Evolutionary conservation across 2,113 vertebrate species (phyloP).

Genomic region (Campylorhamphus procurvoides): DNA sequence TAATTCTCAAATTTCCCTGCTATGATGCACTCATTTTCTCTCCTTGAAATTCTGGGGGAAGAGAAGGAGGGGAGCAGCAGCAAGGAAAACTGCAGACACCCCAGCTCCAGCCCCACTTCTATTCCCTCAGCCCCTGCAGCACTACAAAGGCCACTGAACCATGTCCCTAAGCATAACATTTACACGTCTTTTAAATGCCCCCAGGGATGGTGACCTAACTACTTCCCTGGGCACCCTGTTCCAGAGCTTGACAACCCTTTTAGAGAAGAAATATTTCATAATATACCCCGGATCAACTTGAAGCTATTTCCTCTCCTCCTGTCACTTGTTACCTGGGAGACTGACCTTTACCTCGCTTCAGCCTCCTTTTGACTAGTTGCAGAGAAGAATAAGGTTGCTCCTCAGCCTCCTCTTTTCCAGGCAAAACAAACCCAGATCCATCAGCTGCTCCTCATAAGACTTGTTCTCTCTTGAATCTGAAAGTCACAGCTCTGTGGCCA

Average conservation of each 20-base stretch:
- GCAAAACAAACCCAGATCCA: background rate
- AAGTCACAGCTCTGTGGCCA: fast-evolving
- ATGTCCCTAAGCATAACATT: background rate
- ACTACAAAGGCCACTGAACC: background rate
- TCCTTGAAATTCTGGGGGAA: background rate
- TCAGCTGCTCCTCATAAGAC: background rate
- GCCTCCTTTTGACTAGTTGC: background rate
- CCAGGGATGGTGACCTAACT: background rate
- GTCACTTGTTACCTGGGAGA: background rate
- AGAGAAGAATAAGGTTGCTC: background rate
- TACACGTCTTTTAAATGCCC: background rate
- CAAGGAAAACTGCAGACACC: background rate
- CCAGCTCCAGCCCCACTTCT: fast-evolving
- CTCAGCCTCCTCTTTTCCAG: background rate
- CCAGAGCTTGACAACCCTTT: background rate
- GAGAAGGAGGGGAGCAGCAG: background rate
- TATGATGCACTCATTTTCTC: background rate
- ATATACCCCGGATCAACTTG: background rate
- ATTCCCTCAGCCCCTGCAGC: background rate
- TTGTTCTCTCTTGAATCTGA: background rate
- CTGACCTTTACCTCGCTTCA: background rate
- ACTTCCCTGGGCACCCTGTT: background rate
- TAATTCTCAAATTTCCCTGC: background rate
- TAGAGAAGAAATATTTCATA: background rate
- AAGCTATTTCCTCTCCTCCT: background rate